A percentile compares a stretch with the other conserved stretches of the same genome.
These are phyloP conservation scores for Spheniscus humboldti DNA, from an alignment of 2,797 vertebrate genomes.

Conservation along the genomic window DNA sequence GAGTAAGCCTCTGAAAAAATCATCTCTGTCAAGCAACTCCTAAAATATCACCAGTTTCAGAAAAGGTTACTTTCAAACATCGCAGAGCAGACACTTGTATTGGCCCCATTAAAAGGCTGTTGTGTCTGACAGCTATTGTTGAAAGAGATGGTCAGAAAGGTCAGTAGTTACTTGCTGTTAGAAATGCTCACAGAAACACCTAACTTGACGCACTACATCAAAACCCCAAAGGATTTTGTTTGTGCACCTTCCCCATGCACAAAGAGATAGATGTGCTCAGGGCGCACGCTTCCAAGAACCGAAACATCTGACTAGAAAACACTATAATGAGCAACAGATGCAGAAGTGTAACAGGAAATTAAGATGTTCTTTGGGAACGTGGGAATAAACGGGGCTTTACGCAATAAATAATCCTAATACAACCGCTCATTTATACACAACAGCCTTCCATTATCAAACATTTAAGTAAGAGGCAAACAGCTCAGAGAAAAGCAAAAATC, in stretches of 20 bases:
- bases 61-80: neutral
- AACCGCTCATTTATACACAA: neutral
- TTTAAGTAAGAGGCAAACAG: neutral
- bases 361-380: neutral
- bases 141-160: neutral
- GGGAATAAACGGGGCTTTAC: neutral
- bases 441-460: neutral
- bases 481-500: neutral
- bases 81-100: neutral
- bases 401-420: neutral
- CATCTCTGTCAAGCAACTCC: neutral
- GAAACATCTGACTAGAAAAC: neutral
- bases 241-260: neutral
- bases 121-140: neutral
- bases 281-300: neutral
- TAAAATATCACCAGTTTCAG: neutral
- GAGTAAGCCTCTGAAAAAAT: neutral
- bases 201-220: accelerated
- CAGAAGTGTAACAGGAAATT: neutral
- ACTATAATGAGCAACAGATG: neutral
- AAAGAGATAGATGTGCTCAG: neutral
- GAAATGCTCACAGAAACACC: neutral
- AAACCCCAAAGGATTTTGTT: neutral
- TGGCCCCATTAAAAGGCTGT: neutral
- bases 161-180: neutral